Evolutionary conservation across 1,140 invertebrate species (phyloP).

Genomic region (Nasonia longicornis): DNA sequence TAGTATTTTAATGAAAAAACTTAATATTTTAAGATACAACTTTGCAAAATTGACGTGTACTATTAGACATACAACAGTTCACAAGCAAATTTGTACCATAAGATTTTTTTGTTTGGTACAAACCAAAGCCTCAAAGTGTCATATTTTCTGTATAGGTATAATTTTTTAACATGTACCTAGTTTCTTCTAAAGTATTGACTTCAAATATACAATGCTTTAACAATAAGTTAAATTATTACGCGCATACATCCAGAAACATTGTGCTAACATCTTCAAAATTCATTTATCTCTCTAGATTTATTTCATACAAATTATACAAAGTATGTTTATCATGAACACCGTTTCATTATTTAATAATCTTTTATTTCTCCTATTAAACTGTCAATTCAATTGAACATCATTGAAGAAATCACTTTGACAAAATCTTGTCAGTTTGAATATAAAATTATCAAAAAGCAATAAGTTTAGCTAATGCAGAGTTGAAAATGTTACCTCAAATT

Average conservation of each 20-base stretch:
- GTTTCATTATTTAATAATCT: not conserved
- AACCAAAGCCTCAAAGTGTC: not conserved
- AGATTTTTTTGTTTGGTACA: not conserved
- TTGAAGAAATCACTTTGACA: not conserved
- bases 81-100: not conserved
- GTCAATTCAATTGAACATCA: conserved; percentile 13
- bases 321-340: conserved; percentile 16
- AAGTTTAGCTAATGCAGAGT: not conserved
- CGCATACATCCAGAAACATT: conserved; percentile 26
- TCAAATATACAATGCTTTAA: not conserved
- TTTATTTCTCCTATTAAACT: not conserved
- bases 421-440: conserved; percentile 1
- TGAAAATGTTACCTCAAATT: conserved; percentile 24
- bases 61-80: not conserved
- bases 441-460: conserved; percentile 36
- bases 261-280: conserved; percentile 12
- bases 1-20: no score
- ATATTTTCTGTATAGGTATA: not conserved
- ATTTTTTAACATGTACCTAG: not conserved
- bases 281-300: conserved; percentile 6
- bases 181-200: conserved; percentile 20
- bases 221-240: conserved; percentile 24
- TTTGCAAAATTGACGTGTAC: not conserved
- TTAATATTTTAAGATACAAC: not conserved
- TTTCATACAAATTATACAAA: conserved; percentile 19